phyloP scores from a whole-genome alignment of 2,113 vertebrate genomes.

The Aldabrachelys gigantea region DNA sequence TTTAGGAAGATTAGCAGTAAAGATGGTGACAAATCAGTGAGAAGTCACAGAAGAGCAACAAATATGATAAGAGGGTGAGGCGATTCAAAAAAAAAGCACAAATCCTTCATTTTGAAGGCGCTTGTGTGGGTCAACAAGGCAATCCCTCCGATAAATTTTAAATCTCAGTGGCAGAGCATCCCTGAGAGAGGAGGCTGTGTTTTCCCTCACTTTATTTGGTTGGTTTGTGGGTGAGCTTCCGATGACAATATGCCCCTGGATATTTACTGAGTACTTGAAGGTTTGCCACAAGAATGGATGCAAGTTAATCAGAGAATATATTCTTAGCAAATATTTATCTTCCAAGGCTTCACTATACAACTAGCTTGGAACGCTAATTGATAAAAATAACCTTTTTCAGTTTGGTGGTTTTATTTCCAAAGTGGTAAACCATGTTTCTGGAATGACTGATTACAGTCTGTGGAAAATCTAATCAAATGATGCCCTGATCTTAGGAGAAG shows the following conservation, averaged over 20 bases:
- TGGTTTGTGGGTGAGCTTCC: neutral
- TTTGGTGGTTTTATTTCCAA: neutral
- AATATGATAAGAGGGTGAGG: neutral
- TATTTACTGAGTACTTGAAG: neutral
- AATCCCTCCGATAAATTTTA: accelerated
- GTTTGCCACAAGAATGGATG: neutral
- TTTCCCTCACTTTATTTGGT: neutral
- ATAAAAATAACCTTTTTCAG: slow-evolving; percentile 17
- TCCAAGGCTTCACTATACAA: neutral
- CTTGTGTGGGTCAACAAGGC: neutral
- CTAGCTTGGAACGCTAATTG: neutral
- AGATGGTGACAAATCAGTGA: neutral
- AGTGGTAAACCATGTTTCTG: neutral
- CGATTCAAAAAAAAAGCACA: accelerated
- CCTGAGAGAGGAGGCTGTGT: neutral
- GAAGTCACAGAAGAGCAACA: neutral
- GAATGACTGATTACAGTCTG: neutral
- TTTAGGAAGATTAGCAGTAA: neutral
- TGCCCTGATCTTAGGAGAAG: neutral
- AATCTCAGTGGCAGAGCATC: neutral
- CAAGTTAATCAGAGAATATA: neutral
- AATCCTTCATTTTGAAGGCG: neutral
- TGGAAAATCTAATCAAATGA: neutral
- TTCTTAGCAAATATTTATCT: neutral
- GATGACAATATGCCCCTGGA: neutral